Evolutionary conservation across 2,888 invertebrate genomes (phyloP).

Genomic region (Parnassius glacialis): DNA sequence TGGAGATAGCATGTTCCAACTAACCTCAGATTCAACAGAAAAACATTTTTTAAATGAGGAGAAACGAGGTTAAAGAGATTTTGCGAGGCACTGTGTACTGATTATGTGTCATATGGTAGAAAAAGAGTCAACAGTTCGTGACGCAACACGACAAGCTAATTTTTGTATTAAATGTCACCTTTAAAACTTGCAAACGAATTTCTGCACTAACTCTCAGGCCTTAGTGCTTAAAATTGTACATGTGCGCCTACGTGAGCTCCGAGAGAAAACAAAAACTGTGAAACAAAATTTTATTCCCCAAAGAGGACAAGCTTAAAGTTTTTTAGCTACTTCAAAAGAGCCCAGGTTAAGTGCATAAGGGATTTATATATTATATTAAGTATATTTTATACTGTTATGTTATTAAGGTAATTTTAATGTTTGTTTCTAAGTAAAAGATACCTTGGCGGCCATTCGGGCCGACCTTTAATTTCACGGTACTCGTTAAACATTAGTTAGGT

Average conservation of each 20-base stretch:
- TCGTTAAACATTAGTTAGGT: no score
- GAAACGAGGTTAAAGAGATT: constrained; percentile 31
- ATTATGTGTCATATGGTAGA: constrained; percentile 19
- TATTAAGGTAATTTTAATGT: no score
- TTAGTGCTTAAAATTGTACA: constrained; percentile 4
- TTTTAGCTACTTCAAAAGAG: constrained; percentile 22
- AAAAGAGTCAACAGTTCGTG: constrained; percentile 26
- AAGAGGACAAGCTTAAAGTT: constrained; percentile 22
- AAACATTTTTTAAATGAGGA: constrained; percentile 30
- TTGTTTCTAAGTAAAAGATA: no score
- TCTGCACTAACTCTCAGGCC: neutral
- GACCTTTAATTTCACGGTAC: no score
- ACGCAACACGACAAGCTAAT: constrained; percentile 25
- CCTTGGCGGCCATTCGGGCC: no score
- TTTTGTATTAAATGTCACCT: constrained; percentile 27
- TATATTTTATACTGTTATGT: no score
- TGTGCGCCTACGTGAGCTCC: neutral
- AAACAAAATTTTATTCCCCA: constrained; percentile 27
- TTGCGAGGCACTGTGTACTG: constrained; percentile 15
- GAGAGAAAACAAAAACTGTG: constrained; percentile 21
- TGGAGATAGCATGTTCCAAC: constrained; percentile 29
- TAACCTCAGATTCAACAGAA: constrained; percentile 29
- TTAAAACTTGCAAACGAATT: constrained; percentile 5
- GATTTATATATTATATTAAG: neutral
- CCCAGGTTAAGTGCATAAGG: neutral